Conservation (phyloP, 2,113 vertebrate species). For the Brienomyrus longianalis region DNA sequence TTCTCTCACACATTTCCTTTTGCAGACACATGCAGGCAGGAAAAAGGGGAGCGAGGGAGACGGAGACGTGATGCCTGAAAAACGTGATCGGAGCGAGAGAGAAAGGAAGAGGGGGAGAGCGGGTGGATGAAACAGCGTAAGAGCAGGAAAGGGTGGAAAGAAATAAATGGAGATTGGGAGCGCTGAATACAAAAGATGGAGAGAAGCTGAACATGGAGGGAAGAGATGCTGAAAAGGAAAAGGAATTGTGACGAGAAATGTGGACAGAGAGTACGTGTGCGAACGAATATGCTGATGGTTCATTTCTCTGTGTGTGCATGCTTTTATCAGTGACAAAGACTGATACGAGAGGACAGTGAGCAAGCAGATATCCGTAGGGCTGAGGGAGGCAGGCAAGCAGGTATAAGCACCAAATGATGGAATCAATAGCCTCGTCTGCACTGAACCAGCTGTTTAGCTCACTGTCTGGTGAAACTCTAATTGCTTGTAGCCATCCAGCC, state of each 20-base stretch:
- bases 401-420: conserved; percentile 48
- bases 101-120: conserved; percentile 41
- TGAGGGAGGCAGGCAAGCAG: conserved; percentile 35
- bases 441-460: conserved; percentile 55
- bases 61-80: conserved; percentile 51
- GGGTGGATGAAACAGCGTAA: conserved; percentile 35
- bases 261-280: conserved; percentile 22
- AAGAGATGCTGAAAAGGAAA: background rate
- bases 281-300: conserved; percentile 28
- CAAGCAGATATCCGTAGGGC: conserved; percentile 38
- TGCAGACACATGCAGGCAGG: conserved; percentile 30
- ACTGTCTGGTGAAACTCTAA: conserved; percentile 40
- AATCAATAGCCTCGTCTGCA: conserved; percentile 60
- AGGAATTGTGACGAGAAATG: conserved; percentile 21
- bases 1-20: conserved; percentile 32
- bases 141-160: conserved; percentile 36
- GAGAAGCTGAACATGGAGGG: conserved; percentile 28
- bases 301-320: conserved; percentile 32
- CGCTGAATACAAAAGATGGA: conserved; percentile 25
- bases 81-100: conserved; percentile 42
- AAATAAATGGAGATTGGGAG: conserved; percentile 29
- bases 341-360: conserved; percentile 44
- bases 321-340: conserved; percentile 18
- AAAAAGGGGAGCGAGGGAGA: conserved; percentile 34
- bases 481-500: conserved; percentile 4